Evolutionary conservation across 2,113 vertebrate species (phyloP), one percentile per base, ranked within the genome.

Genomic region (Aspidoscelis tigris): DNA sequence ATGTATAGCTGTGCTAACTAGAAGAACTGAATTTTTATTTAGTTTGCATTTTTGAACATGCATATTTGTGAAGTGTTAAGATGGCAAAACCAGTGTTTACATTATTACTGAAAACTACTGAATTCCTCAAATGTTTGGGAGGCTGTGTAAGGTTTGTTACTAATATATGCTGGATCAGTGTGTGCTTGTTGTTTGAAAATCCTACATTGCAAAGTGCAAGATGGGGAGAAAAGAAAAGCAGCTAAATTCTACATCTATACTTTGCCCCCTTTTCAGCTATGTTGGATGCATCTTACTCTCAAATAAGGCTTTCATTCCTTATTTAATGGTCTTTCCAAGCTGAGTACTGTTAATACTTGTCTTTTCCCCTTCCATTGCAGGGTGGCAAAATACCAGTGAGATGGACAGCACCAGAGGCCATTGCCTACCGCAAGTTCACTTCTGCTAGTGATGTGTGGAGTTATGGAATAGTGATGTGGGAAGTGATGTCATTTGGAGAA

Each of bases 391-490:
- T 97, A 88, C 96, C 96, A 0, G 96, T 97, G 83, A 95, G 96
- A 90, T 97, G 96, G 96, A 97, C 96, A 0, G 96, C 96, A 0
- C 96, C 96, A 0, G 96, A 97, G 89, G 96, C 96, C 86, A 97
- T 97, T 0, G 96, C 96, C 24, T 97, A 97, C 88, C 96, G 96
- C 84, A 97, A 97, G 71, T 97, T 97, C 92, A 97, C 96, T 1
- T 97, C 96, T 0, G 96, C 96, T 92, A 97, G 96, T 0, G 96
- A 97, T 0, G 96, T 97, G 76, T 97, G 96, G 96, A 97, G 96
- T 89, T 97, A 97, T 0, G 96, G 96, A 74, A 97, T 97, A 7
- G 96, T 97, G 91, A 97, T 97, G 96, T 97, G 96, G 96, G 96
- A 97, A 93, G 96, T 97, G 89, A 97, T 97, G 96, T 97, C 96